Evolutionary conservation across 2,113 vertebrate species (phyloP).

Genomic region (Malurus melanocephalus): DNA sequence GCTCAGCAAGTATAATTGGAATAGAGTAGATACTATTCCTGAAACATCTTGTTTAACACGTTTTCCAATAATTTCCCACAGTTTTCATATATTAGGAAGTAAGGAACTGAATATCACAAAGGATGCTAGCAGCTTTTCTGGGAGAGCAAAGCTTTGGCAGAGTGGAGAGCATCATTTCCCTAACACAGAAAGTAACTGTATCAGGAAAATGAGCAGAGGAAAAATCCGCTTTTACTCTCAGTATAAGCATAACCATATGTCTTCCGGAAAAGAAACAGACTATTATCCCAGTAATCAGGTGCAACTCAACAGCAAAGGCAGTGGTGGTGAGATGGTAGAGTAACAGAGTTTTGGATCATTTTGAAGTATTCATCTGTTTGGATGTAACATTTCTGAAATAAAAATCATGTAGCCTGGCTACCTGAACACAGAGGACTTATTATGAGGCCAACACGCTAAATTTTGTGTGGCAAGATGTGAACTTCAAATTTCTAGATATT

Average conservation of each 20-base stretch:
- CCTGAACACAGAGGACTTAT: not conserved
- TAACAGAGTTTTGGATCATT: not conserved
- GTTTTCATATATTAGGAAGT: not conserved
- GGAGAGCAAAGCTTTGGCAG: not conserved
- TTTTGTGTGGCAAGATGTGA: not conserved
- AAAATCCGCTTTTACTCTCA: not conserved
- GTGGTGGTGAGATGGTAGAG: not conserved
- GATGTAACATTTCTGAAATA: not conserved
- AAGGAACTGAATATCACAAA: not conserved
- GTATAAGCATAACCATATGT: not conserved
- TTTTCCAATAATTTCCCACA: not conserved
- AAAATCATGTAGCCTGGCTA: not conserved
- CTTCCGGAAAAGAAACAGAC: not conserved
- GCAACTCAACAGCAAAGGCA: not conserved
- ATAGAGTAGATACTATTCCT: not conserved
- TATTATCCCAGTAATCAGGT: not conserved
- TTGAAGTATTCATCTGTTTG: not conserved
- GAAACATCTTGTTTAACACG: not conserved
- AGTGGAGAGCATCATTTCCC: not conserved
- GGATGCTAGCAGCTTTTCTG: not conserved
- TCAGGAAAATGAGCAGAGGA: not conserved
- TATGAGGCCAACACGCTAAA: not conserved
- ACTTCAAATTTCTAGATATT: fast-evolving
- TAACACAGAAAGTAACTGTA: not conserved
- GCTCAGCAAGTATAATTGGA: not conserved